Conservation (phyloP, 2,113 vertebrate species). For the Pluvialis apricaria region DNA sequence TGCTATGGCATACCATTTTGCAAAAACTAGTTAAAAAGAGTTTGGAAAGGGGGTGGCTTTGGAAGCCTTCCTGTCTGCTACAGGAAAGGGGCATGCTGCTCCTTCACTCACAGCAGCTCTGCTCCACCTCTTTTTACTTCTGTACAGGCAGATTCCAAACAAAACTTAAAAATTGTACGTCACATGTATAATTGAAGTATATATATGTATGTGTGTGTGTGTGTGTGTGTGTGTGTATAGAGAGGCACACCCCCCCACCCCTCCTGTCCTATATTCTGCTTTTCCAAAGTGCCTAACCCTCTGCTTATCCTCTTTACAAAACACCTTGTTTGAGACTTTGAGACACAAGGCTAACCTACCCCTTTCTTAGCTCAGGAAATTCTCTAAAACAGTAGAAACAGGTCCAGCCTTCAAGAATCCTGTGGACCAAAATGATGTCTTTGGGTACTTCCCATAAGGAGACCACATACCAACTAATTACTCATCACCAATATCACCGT, state of each 20-base stretch:
- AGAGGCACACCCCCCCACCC: not conserved
- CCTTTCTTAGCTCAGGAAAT: not conserved
- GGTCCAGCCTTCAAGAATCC: not conserved
- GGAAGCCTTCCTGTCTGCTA: not conserved
- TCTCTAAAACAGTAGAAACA: not conserved
- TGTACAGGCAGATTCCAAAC: not conserved
- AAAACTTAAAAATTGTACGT: not conserved
- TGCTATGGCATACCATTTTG: not conserved
- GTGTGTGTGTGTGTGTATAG: not conserved
- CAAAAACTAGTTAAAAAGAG: not conserved
- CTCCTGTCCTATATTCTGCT: not conserved
- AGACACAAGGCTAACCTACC: not conserved
- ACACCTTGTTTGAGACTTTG: not conserved
- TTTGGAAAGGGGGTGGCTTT: not conserved
- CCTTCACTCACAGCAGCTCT: not conserved
- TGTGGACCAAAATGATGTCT: not conserved
- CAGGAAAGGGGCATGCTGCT: not conserved
- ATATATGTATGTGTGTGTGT: no score
- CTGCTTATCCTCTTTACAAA: not conserved
- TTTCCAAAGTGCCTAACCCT: not conserved
- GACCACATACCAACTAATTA: not conserved
- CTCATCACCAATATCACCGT: not conserved
- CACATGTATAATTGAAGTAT: not conserved
- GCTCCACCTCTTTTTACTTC: not conserved
- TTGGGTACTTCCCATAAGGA: not conserved